phyloP scores from a whole-genome alignment of 2,113 vertebrate genomes.

The Brachyhypopomus gauderio region DNA sequence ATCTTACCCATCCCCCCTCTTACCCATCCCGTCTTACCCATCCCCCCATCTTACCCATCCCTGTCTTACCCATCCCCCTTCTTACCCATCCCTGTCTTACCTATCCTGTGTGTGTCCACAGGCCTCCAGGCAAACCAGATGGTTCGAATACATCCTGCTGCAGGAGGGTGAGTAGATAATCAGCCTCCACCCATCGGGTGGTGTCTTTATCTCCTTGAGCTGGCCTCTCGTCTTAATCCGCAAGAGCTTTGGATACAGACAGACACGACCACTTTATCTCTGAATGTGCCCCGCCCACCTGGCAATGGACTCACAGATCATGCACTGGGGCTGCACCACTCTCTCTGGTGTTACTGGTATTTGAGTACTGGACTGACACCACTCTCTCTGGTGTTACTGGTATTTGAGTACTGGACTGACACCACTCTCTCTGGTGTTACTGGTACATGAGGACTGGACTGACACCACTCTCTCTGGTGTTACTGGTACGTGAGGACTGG shows the following conservation, averaged over 20 bases:
- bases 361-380: not conserved
- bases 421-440: too few relatives aligned
- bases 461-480: too few relatives aligned
- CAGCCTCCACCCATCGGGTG: slow-evolving; percentile 59
- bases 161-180: slow-evolving; percentile 72
- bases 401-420: not conserved
- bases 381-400: not conserved
- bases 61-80: too few relatives aligned
- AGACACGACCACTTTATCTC: not conserved
- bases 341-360: not conserved
- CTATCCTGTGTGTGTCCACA: slow-evolving; percentile 62
- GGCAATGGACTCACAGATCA: slow-evolving; percentile 51
- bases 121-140: slow-evolving; percentile 68
- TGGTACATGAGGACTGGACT: not conserved
- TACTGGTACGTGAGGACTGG: not conserved
- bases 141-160: slow-evolving; percentile 71
- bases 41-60: too few relatives aligned
- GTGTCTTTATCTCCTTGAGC: slow-evolving; percentile 52
- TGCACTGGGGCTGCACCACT: not conserved
- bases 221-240: slow-evolving; percentile 58
- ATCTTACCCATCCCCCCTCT: slow-evolving; percentile 73
- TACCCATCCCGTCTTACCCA: slow-evolving; percentile 68
- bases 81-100: too few relatives aligned
- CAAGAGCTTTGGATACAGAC: slow-evolving; percentile 18
- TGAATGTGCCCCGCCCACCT: slow-evolving; percentile 12